Evolutionary conservation across 2,888 invertebrate species (phyloP), one percentile per base, ranked within the genome.

Genomic region (Hydraecia micacea): DNA sequence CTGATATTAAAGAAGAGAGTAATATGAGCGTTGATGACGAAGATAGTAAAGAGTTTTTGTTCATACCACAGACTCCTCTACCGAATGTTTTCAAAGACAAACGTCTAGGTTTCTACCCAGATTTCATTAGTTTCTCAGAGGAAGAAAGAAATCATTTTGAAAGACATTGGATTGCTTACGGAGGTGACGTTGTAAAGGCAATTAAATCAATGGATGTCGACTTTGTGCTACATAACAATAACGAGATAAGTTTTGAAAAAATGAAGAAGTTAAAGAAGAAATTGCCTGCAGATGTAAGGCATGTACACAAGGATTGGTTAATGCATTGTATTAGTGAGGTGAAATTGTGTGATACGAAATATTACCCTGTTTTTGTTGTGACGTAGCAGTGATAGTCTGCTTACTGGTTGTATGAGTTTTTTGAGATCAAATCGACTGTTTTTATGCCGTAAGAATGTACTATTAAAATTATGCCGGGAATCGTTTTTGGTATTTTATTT

Each of bases 141-240:
- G 90, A 93, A 0, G 95, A 96, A 85, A 91, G 95, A 73, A 87
- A 81, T 25, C 88, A 92, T 87, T 95, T 95, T 77, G 97, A 96
- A 88, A 96, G 98, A 86, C 97, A 98, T 93, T 98, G 98, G 96
- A 95, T 98, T 72, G 98, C 98, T 1, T 97, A 97, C 81, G 97
- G 97, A 6, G 98, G 97, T 4, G 92, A 85, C 25, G 90, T 97
- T 32, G 93, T 93, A 0, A 96, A 96, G 79, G 92, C 96, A 21
- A 79, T 97, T n/a, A 91, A 91, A 49, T 84, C 87, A 4, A 89
- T 90, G 78, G 92, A 96, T 62, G 94, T 96, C 1, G 95, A 97
- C 89, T 96, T 88, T 86, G 89, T 97, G 60, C 91, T 97, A 0
- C 96, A 96, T 81, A 94, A 91, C 36, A 87, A 93, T 42, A 87